A percentile compares a stretch with the other conserved stretches of the same genome.
Evolutionary conservation across 2,888 invertebrate species (phyloP).

Genomic region (Melinaea menophilus): DNA sequence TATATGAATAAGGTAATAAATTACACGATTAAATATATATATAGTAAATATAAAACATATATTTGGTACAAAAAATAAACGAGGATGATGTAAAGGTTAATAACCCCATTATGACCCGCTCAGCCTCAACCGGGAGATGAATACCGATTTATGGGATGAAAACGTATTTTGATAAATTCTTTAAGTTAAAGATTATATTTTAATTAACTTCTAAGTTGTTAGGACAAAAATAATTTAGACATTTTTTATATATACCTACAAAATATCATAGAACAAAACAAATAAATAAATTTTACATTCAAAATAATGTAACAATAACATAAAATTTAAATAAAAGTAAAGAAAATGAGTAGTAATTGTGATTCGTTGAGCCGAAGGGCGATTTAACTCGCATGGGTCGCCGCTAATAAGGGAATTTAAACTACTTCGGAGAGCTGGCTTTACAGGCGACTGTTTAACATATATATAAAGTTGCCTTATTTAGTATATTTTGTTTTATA

Average conservation of each 20-base stretch:
- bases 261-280: not conserved
- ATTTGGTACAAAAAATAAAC: too few relatives aligned
- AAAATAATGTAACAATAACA: not conserved
- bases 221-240: too few relatives aligned
- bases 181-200: too few relatives aligned
- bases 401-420: conserved; percentile 5
- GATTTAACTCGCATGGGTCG: not conserved
- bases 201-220: too few relatives aligned
- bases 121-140: conserved; percentile 24
- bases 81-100: conserved; percentile 29
- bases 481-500: not conserved
- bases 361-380: not conserved
- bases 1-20: too few relatives aligned
- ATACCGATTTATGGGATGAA: conserved; percentile 23
- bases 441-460: not conserved
- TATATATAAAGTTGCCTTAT: not conserved
- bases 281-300: not conserved
- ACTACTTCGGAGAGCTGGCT: not conserved
- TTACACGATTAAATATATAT: too few relatives aligned
- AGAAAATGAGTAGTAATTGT: conserved; percentile 1
- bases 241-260: too few relatives aligned
- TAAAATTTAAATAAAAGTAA: not conserved
- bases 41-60: too few relatives aligned
- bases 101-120: conserved; percentile 26
- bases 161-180: too few relatives aligned